phyloP scores from a whole-genome alignment of 2,888 invertebrate genomes.

The Drosophila algonquin region DNA sequence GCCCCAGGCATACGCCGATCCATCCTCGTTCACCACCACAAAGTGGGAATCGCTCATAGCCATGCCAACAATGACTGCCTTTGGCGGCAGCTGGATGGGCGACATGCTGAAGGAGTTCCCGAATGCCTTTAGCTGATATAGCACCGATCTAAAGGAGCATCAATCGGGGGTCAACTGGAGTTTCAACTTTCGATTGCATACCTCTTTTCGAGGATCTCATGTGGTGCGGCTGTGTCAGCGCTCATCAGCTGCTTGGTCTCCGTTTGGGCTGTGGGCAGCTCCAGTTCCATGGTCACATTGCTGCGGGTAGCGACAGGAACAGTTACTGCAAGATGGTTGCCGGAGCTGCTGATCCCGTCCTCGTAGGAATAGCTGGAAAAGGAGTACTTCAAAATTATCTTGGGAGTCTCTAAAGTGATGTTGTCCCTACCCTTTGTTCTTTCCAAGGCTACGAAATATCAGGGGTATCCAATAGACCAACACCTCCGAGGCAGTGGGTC shows the following conservation, averaged over 20 bases:
- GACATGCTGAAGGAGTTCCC: constrained; percentile 85
- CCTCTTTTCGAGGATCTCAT: constrained; percentile 81
- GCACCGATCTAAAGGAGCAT: constrained; percentile 83
- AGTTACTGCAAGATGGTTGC: constrained; percentile 47
- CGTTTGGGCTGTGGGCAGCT: constrained; percentile 80
- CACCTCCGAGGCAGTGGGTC: constrained; percentile 87
- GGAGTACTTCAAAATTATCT: too few species aligned
- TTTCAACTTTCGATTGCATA: constrained; percentile 19
- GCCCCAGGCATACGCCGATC: constrained; percentile 89
- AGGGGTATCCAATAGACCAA: constrained; percentile 85
- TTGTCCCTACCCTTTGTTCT: constrained; percentile 80
- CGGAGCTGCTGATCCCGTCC: constrained; percentile 66
- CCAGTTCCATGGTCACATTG: constrained; percentile 62
- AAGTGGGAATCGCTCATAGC: constrained; percentile 86
- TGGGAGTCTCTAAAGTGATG: fast-evolving
- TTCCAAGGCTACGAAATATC: constrained; percentile 83
- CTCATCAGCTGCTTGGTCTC: constrained; percentile 82
- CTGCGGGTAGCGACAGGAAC: constrained; percentile 42
- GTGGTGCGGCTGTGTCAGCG: constrained; percentile 81
- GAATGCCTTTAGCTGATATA: constrained; percentile 86
- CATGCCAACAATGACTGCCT: constrained; percentile 85
- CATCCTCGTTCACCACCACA: constrained; percentile 86
- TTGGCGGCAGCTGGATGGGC: constrained; percentile 86
- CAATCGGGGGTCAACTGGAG: neutral
- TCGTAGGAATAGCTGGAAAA: constrained; percentile 78